phyloP scores from a whole-genome alignment of 1,140 invertebrate genomes.

The roundworm (Caenorhabditis elegans) region WBcel235 BX284606.5:4747501-4748000 shows the following conservation, averaged over 20 bases:
- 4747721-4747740: not conserved
- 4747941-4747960: too few species aligned
- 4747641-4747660: not conserved
- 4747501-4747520: not conserved
- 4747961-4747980: too few species aligned
- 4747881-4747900: too few species aligned
- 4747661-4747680: not conserved
- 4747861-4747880: too few species aligned
- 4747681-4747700: not conserved
- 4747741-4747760: not conserved
- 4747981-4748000: too few species aligned
- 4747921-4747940: too few species aligned
- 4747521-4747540: not conserved
- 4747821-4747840: not conserved
- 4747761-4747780: not conserved
- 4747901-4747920: too few species aligned
- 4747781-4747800: not conserved
- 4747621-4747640: not conserved
- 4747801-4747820: not conserved
- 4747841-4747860: not conserved
- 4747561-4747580: not conserved
- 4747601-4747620: not conserved
- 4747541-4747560: constrained; percentile 12
- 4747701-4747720: not conserved
- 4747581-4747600: not conserved